These are phyloP conservation scores for Diadumene lineata DNA, from an alignment of 92 coral and sea anemone genomes.

Conservation along the genomic window DNA sequence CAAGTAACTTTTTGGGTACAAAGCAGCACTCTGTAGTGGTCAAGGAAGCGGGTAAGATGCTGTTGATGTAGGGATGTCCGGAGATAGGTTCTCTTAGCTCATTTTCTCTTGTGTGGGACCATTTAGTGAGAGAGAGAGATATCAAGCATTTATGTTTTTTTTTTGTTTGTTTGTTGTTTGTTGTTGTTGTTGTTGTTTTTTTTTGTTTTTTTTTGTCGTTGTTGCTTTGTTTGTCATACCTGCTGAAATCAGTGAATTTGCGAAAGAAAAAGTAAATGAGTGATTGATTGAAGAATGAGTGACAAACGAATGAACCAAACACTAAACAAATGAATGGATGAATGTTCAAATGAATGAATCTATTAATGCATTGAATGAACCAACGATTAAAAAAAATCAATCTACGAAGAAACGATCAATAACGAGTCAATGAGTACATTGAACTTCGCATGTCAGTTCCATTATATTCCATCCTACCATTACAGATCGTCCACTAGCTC, in stretches of 20 bases:
- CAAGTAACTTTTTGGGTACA: slow-evolving; percentile 44
- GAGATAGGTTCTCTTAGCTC: too few relatives aligned
- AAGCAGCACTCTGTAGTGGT: slow-evolving; percentile 38
- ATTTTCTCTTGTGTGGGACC: too few relatives aligned
- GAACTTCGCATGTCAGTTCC: too few relatives aligned
- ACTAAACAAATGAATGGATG: not conserved
- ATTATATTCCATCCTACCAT: not conserved
- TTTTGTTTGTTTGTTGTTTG: too few relatives aligned
- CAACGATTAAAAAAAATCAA: not conserved
- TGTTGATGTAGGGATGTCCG: too few relatives aligned
- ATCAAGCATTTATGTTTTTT: too few relatives aligned
- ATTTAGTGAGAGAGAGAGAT: too few relatives aligned
- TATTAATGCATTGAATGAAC: not conserved
- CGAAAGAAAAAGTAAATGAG: not conserved
- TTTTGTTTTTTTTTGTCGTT: too few relatives aligned
- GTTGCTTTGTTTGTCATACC: too few relatives aligned
- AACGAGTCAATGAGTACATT: too few relatives aligned
- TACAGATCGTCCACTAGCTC: slow-evolving; percentile 59
- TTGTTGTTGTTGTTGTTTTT: too few relatives aligned
- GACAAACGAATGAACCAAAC: not conserved
- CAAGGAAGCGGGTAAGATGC: slow-evolving; percentile 65
- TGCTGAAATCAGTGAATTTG: too few relatives aligned
- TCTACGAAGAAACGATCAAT: not conserved
- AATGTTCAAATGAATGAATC: not conserved
- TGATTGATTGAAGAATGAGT: not conserved